Evolutionary conservation across 2,888 invertebrate species (phyloP), one percentile per base, ranked within the genome.

Genomic region (Apomyelois bistriatella): DNA sequence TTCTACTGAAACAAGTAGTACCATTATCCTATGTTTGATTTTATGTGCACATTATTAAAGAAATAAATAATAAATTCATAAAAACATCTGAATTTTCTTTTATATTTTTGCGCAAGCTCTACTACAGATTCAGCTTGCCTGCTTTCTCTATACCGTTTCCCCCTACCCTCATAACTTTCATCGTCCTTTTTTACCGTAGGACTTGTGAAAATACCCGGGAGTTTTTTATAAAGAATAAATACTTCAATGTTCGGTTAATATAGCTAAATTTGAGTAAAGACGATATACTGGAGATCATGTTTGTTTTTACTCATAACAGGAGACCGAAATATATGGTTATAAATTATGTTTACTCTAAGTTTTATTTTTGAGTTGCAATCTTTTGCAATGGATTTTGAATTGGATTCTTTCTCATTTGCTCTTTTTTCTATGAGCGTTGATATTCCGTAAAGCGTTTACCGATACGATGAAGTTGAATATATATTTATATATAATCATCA

Each of bases 141-240:
- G 9, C 40, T 40, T 9, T 9, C 40, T 15, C 16, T 40, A 40
- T 9, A 5, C 8, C 15, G 15, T 15, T 40, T 38, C 15, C 79
- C 85, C 82, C 70, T 81, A 7, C 85, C 82, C 84, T 85, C 85
- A 84, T 88, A 88, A 87, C 86, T 87, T 88, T 80, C 81, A 80
- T 78, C 82, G 83, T 84, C 85, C 79, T 81, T 86, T 57, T 87
- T 87, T 85, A 83, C 79, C 75, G 77, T 62, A 66, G 72, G 79
- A 79, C 85, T 85, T 89, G 37, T 70, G 66, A 64, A 69, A 74
- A 76, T 80, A 79, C 76, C 76, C 68, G 67, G 68, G 71, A 69
- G 61, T 75, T 77, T 22, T 77, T 79, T 71, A 74, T 75, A 76
- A 73, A 75, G 71, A 74, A 79, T 76, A 79, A 77, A 77, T 76